phyloP scores from a whole-genome alignment of 2,797 vertebrate species.

The Urosaurus nigricauda region DNA sequence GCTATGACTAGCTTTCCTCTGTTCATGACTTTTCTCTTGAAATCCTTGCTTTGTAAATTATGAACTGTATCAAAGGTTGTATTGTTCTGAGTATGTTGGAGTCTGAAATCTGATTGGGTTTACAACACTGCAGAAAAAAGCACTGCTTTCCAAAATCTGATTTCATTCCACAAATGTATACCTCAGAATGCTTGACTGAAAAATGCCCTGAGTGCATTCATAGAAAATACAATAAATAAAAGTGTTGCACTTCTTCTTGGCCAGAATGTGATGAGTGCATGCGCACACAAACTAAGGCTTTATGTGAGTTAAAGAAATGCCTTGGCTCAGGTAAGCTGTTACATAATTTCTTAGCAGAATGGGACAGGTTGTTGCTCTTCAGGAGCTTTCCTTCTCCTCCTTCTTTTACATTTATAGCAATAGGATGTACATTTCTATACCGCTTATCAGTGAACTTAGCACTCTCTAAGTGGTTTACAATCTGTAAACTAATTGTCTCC shows the following conservation, averaged over 20 bases:
- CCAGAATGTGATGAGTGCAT: not conserved
- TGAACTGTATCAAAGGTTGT: slow-evolving; percentile 68
- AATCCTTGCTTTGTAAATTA: slow-evolving; percentile 60
- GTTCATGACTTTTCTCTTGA: slow-evolving; percentile 59
- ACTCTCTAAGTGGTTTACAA: too few species aligned
- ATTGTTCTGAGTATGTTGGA: slow-evolving; percentile 29
- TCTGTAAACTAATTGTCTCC: too few species aligned
- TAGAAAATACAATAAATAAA: slow-evolving; percentile 57
- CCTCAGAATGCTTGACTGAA: slow-evolving; percentile 58
- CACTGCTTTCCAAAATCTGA: slow-evolving; percentile 65
- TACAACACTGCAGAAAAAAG: slow-evolving; percentile 64
- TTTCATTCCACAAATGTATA: slow-evolving; percentile 62
- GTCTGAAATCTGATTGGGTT: slow-evolving; percentile 56
- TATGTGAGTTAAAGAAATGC: not conserved
- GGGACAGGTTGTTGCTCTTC: not conserved
- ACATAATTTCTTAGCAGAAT: not conserved
- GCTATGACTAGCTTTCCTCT: slow-evolving; percentile 50
- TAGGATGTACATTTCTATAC: too few species aligned
- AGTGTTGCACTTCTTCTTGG: slow-evolving; percentile 28
- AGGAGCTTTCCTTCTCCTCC: not conserved
- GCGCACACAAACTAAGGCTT: not conserved
- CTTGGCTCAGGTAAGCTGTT: not conserved
- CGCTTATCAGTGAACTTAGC: too few species aligned
- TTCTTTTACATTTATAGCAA: too few species aligned
- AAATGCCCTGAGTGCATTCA: slow-evolving; percentile 64